phyloP scores from a whole-genome alignment of 1,140 invertebrate species.

The Hylaeus volcanicus region DNA sequence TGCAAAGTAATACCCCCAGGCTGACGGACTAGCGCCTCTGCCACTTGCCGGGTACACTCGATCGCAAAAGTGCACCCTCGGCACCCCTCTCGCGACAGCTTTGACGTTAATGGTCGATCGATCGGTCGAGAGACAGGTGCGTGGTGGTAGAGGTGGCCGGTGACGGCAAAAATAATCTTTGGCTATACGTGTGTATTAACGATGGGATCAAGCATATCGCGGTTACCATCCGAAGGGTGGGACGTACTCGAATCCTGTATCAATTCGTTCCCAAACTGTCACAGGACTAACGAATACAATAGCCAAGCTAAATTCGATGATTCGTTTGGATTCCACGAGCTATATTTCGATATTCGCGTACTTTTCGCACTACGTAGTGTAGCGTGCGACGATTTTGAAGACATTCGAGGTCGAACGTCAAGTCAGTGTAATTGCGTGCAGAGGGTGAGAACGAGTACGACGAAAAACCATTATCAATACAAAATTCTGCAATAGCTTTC shows the following conservation, averaged over 20 bases:
- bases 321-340: no score
- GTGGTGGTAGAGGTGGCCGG: conserved; percentile 30
- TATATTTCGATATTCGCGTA: no score
- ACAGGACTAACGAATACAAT: not conserved
- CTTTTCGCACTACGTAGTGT: no score
- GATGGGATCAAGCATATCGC: not conserved
- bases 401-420: no score
- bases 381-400: no score
- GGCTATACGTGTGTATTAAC: conserved; percentile 14
- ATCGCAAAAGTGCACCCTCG: conserved; percentile 59
- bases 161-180: conserved; percentile 61
- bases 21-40: conserved; percentile 57
- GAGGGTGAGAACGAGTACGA: no score
- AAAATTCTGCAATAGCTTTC: no score
- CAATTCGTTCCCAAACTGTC: no score
- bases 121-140: conserved; percentile 55
- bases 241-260: not conserved
- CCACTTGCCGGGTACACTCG: conserved; percentile 55
- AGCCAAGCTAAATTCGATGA: no score
- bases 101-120: conserved; percentile 67
- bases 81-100: conserved; percentile 42
- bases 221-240: not conserved
- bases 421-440: no score
- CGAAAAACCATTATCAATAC: no score
- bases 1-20: conserved; percentile 63